phyloP scores from a whole-genome alignment of 64 coral and sea anemone species.

The Stichodactyla mertensii region DNA sequence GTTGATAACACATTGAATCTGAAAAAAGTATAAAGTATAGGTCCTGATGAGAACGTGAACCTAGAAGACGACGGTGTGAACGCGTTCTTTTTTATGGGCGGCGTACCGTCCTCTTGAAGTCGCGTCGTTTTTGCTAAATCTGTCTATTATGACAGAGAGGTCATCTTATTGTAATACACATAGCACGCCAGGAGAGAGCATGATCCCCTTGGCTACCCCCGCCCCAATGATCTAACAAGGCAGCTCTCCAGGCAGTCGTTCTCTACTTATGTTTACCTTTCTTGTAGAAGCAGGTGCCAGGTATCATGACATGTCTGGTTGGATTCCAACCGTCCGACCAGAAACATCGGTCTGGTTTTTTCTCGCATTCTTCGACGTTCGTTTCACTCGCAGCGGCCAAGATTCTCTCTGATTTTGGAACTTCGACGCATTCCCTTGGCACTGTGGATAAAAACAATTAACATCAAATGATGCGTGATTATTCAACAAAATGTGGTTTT shows the following conservation, averaged over 20 bases:
- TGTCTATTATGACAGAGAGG: too few relatives aligned
- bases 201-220: too few relatives aligned
- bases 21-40: not conserved
- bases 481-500: too few relatives aligned
- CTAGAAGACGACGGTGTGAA: too few relatives aligned
- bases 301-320: not conserved
- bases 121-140: too few relatives aligned
- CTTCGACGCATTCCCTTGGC: not conserved
- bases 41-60: not conserved
- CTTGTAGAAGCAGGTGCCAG: conserved; percentile 26
- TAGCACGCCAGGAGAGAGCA: too few relatives aligned
- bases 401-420: conserved; percentile 9
- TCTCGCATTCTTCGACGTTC: conserved; percentile 17
- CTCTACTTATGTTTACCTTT: not conserved
- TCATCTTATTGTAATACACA: too few relatives aligned
- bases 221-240: not conserved
- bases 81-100: too few relatives aligned
- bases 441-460: not conserved
- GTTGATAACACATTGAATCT: conserved; percentile 25
- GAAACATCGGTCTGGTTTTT: conserved; percentile 34
- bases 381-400: not conserved
- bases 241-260: not conserved
- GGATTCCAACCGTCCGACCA: conserved; percentile 21
- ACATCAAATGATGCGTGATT: too few relatives aligned
- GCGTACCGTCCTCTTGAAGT: too few relatives aligned